Evolutionary conservation across 2,888 invertebrate genomes (phyloP), one percentile per base, ranked within the genome.

Genomic region (Chrysomela aeneicollis): DNA sequence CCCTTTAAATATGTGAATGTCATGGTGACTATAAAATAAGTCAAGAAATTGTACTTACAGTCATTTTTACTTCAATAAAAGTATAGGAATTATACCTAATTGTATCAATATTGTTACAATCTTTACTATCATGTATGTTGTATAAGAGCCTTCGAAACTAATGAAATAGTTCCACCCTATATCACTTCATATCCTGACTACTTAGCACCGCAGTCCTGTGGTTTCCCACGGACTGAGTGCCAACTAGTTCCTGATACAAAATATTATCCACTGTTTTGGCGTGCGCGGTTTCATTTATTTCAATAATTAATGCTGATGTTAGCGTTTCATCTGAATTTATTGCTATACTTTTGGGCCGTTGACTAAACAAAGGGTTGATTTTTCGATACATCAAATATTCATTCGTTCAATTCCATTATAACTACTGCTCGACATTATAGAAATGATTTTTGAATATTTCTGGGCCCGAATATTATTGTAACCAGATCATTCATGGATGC

Each of bases 241-340:
- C 78, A 75, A 73, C 73, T 74, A 71, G 77, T 74, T 76, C 77
- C 78, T 75, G 78, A 74, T 72, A 78, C 78, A 57, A 53, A 69
- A 64, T 69, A n/a, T n/a, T n/a, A 62, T 69, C 61, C 53, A 63
- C 50, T 55, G 63, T 64, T 68, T 66, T 53, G 18, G 42, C 42
- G 26, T 32, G 46, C 47, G 21, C 47, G 21, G 30, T 18, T 62
- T 50, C 59, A 58, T 58, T 35, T 52, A 17, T 54, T 52, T 58
- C 51, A 57, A 68, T 59, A 63, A 65, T 65, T 68, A 63, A 65
- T 58, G 53, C 53, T 57, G 22, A 51, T 54, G 54, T 51, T 61
- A 52, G 60, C 63, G 37, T 50, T 58, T 21, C 26, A 63, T 47
- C 30, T 32, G 49, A 50, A 26, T 61, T 47, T 50, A 55, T 55